phyloP scores from a whole-genome alignment of 2,113 vertebrate genomes.

The Bos indicus region DNA sequence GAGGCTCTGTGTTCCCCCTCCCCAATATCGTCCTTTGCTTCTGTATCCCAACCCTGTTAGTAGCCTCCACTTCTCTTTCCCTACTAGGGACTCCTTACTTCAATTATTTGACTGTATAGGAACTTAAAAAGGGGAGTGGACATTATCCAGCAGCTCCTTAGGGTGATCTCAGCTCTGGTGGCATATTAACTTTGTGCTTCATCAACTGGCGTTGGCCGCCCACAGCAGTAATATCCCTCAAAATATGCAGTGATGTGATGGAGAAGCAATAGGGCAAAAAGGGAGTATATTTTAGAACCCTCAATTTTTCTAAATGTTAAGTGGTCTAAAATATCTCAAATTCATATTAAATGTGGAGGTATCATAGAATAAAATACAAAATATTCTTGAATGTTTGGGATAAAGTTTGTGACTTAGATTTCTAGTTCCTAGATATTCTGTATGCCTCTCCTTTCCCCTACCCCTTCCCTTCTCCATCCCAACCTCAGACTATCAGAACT shows the following conservation, averaged over 20 bases:
- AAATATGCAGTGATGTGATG: no score
- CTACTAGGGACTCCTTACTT: not conserved
- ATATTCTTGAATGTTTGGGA: not conserved
- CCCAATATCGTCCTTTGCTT: not conserved
- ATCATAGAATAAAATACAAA: not conserved
- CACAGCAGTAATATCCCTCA: not conserved
- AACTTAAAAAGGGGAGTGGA: not conserved
- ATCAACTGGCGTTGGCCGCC: not conserved
- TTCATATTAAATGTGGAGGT: not conserved
- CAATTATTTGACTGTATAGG: not conserved
- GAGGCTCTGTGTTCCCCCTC: not conserved
- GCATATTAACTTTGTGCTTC: not conserved
- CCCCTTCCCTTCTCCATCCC: not conserved
- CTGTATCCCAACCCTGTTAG: not conserved
- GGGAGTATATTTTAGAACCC: not conserved
- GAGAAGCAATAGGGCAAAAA: not conserved
- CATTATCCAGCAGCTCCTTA: not conserved
- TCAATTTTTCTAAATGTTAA: not conserved
- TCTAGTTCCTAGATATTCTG: not conserved
- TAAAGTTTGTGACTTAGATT: not conserved
- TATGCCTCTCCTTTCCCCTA: not conserved
- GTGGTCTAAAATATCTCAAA: not conserved
- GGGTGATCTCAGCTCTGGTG: not conserved
- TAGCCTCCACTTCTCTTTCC: not conserved
- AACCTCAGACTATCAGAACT: not conserved